phyloP scores from a whole-genome alignment of 2,797 vertebrate species.

The Aldrovandia affinis region DNA sequence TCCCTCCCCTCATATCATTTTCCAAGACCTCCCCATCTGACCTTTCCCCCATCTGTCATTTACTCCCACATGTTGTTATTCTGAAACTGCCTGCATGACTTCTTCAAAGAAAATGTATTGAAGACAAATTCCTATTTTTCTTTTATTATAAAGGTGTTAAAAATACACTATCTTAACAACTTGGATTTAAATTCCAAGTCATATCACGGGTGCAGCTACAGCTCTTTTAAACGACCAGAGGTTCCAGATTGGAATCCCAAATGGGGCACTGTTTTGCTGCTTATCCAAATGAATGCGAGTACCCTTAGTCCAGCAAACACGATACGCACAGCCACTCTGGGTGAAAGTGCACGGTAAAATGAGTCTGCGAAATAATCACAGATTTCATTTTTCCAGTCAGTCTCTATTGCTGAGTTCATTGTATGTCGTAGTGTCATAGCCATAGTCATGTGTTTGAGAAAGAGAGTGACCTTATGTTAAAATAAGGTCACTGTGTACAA shows the following conservation, averaged over 20 bases:
- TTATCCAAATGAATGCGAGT: background rate
- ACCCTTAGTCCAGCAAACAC: background rate
- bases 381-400: background rate
- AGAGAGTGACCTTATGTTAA: background rate
- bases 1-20: no score
- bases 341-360: background rate
- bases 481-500: background rate
- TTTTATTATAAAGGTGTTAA: background rate
- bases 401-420: background rate
- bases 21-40: no score
- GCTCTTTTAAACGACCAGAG: no score
- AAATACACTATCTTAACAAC: background rate
- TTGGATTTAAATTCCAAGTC: background rate
- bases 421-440: background rate
- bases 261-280: background rate
- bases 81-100: no score
- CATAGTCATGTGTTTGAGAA: background rate
- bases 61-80: no score
- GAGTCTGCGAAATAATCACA: background rate
- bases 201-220: background rate
- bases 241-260: no score
- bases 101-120: conserved; percentile 38
- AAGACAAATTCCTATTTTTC: background rate
- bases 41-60: no score
- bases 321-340: background rate